These are phyloP conservation scores for Mesembrinibis cayennensis DNA, from an alignment of 2,113 vertebrate genomes.

Conservation along the genomic window DNA sequence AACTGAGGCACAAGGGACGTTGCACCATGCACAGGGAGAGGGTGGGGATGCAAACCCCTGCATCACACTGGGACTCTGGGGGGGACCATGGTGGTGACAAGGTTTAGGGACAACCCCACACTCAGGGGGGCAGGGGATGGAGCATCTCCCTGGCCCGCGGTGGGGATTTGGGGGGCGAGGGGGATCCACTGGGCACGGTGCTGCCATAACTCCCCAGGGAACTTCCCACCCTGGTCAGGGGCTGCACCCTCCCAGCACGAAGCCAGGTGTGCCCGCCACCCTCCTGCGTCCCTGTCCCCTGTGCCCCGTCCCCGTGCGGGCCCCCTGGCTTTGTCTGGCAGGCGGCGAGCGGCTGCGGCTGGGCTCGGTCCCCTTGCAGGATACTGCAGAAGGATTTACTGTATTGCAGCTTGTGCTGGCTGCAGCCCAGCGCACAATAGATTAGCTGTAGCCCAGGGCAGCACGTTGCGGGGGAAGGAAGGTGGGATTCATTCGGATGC, in stretches of 20 bases:
- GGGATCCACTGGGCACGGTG: not conserved
- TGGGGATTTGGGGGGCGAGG: rapidly evolving
- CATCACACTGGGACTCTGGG: rapidly evolving
- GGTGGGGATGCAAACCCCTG: not conserved
- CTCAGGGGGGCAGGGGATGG: too few relatives aligned
- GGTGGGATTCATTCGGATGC: conserved; percentile 52
- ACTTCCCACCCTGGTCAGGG: not conserved
- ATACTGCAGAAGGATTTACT: conserved; percentile 70
- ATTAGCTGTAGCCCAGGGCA: conserved; percentile 67
- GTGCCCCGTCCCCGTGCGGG: not conserved
- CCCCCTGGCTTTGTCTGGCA: conserved; percentile 52
- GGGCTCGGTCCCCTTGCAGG: conserved; percentile 55
- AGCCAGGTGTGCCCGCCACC: not conserved
- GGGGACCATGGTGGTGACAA: not conserved
- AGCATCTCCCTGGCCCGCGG: rapidly evolving
- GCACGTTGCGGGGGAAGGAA: conserved; percentile 51
- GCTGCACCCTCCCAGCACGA: not conserved
- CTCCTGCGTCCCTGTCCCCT: not conserved
- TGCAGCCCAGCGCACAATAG: conserved; percentile 65
- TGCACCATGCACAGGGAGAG: rapidly evolving
- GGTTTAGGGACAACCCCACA: not conserved
- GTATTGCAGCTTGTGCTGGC: conserved; percentile 67
- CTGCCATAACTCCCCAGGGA: not conserved
- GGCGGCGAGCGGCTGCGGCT: conserved; percentile 43
- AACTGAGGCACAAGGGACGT: conserved; percentile 22